Evolutionary conservation across 53 echinoderm and acorn worm species (phyloP), one percentile per base, ranked within the genome.

Genomic region (Hippasteria phrygiana): DNA sequence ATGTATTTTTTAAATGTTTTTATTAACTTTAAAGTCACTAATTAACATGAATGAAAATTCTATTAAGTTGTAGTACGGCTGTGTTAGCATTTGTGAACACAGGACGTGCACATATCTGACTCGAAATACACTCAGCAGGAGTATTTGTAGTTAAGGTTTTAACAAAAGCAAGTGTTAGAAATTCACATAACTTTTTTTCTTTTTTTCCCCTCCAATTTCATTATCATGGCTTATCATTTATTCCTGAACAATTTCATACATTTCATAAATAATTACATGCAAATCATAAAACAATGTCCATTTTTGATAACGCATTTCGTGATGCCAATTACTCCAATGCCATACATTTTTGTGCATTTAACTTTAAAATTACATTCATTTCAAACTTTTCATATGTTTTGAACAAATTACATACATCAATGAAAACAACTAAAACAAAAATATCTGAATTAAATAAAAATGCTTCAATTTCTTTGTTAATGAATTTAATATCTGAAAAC

Each of bases 181-280:
- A 37, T 17, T 79, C 31, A 29, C 31, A 39, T n/a, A 12, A 17
- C 12, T 4, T 50, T 17, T 43, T 20, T 16, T 26, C 17, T 42
- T 82, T 63, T 28, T 82, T 65, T 56, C 34, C 59, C 65, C 36
- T 63, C 65, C 43, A 43, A 64, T 22, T 29, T 80, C 82, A 82
- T 82, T 82, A 3, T 64, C 82, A 82, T 65, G 40, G 42, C 38
- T 24, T 42, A 27, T 80, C 18, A 80, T 31, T 35, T 32, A 38
- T 34, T 20, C 8, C 18, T 35, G 20, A 78, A 78, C 8, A 37
- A 37, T 22, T 20, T 34, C 53, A 3, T 75, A 50, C 50, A 50
- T 75, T 59, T 56, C 26, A 59, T 56, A 42, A 46, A 50, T 6
- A 75, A 75, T 1, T 31, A n/a, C 31, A 73, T 43, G 12, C 39